phyloP scores from a whole-genome alignment of 1,140 invertebrate genomes.

The Drosophila guanche region DNA sequence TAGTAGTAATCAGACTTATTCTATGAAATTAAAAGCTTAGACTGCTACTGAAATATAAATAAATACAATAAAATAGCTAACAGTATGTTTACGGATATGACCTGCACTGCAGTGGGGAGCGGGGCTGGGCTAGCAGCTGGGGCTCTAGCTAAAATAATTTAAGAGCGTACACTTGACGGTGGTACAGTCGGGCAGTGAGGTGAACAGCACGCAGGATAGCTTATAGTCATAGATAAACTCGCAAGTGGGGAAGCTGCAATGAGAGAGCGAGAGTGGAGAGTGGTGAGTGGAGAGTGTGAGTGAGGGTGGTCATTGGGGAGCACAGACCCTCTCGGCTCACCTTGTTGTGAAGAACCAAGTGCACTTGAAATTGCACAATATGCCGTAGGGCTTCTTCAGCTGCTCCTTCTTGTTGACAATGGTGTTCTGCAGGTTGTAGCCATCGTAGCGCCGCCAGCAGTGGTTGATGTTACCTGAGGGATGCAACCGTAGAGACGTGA shows the following conservation, averaged over 20 bases:
- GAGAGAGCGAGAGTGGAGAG: background rate
- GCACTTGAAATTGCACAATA: conserved; percentile 82
- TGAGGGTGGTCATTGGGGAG: too few relatives aligned
- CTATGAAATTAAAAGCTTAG: conserved; percentile 40
- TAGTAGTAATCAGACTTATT: conserved; percentile 56
- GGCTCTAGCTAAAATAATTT: conserved; percentile 71
- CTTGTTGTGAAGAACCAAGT: conserved; percentile 82
- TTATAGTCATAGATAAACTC: conserved; percentile 83
- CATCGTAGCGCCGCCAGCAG: conserved; percentile 82
- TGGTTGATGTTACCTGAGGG: conserved; percentile 76
- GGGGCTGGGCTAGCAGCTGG: background rate
- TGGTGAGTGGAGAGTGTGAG: background rate
- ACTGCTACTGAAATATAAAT: conserved; percentile 20
- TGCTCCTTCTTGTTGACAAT: conserved; percentile 81
- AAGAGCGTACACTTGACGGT: conserved; percentile 79
- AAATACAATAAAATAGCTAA: conserved; percentile 41
- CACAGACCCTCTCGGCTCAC: conserved; percentile 23
- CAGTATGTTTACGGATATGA: conserved; percentile 4
- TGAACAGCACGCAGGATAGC: conserved; percentile 81
- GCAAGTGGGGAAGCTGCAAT: conserved; percentile 75
- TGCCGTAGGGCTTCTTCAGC: conserved; percentile 82
- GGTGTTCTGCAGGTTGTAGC: conserved; percentile 80
- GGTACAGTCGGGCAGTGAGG: conserved; percentile 82
- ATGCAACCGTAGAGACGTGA: background rate
- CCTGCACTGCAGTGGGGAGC: too few relatives aligned